A percentile compares a stretch with the other conserved stretches of the same genome.
phyloP scores from a whole-genome alignment of 2,113 vertebrate genomes.

The Benthochromis sp. region DNA sequence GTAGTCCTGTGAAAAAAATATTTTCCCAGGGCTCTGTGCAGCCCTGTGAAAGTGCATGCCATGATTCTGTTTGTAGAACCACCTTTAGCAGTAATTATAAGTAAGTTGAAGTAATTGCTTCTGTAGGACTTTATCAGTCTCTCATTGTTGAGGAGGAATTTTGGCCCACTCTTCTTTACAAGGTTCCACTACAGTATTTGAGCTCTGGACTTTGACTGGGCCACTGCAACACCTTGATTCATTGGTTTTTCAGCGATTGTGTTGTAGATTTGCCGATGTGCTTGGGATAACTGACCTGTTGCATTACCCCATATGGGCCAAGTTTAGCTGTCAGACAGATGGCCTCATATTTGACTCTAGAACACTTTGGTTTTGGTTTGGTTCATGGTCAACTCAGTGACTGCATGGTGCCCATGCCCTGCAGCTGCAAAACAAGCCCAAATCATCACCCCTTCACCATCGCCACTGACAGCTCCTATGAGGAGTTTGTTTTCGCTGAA shows the following conservation, averaged over 20 bases:
- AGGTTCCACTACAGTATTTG: not conserved
- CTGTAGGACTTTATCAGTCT: not conserved
- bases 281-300: not conserved
- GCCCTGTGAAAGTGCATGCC: not conserved
- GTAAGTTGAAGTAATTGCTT: not conserved
- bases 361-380: not conserved
- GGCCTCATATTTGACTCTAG: not conserved
- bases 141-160: not conserved
- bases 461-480: not conserved
- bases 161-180: not conserved
- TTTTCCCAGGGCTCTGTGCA: not conserved
- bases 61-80: not conserved
- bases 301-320: not conserved
- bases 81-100: not conserved
- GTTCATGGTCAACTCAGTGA: not conserved
- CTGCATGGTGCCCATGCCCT: not conserved
- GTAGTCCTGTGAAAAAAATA: not conserved
- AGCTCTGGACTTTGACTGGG: not conserved
- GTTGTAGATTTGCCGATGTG: not conserved
- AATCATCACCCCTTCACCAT: not conserved
- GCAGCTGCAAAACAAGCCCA: not conserved
- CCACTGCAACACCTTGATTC: not conserved
- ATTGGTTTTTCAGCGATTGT: not conserved
- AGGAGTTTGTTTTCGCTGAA: not conserved
- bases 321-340: not conserved